Evolutionary conservation across 2,113 vertebrate genomes (phyloP).

Genomic region (Progne subis): DNA sequence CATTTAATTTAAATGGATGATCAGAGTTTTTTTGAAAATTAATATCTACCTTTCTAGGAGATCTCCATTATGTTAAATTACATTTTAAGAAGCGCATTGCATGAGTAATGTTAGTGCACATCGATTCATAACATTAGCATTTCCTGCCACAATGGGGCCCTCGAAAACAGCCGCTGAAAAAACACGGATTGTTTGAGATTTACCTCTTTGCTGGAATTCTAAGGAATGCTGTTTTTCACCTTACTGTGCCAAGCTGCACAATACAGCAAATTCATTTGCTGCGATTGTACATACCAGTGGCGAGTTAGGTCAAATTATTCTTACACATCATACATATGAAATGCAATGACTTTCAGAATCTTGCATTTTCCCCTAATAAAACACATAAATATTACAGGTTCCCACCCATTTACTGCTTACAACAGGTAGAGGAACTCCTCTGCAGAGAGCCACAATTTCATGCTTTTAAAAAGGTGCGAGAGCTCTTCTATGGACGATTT

Average conservation of each 20-base stretch:
- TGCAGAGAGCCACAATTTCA: neutral
- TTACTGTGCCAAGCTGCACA: neutral
- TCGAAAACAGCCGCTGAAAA: neutral
- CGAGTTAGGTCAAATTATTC: constrained; percentile 7
- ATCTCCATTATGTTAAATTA: neutral
- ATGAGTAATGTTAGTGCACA: neutral
- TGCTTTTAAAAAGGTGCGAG: neutral
- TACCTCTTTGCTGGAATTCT: neutral
- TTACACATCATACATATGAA: neutral
- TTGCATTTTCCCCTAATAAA: neutral
- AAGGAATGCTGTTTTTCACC: neutral
- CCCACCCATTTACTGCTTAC: neutral
- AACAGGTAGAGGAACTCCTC: neutral
- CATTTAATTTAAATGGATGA: constrained; percentile 21
- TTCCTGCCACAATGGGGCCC: neutral
- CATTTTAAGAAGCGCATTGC: neutral
- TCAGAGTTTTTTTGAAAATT: neutral
- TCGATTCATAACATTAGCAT: neutral
- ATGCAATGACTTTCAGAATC: neutral
- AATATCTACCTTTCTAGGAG: neutral
- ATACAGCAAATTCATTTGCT: neutral
- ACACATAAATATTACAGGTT: neutral
- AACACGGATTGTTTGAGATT: neutral
- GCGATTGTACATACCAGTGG: neutral
- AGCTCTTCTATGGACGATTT: neutral